Evolutionary conservation across 2,888 invertebrate genomes (phyloP).

Genomic region (Bombyx huttoni): DNA sequence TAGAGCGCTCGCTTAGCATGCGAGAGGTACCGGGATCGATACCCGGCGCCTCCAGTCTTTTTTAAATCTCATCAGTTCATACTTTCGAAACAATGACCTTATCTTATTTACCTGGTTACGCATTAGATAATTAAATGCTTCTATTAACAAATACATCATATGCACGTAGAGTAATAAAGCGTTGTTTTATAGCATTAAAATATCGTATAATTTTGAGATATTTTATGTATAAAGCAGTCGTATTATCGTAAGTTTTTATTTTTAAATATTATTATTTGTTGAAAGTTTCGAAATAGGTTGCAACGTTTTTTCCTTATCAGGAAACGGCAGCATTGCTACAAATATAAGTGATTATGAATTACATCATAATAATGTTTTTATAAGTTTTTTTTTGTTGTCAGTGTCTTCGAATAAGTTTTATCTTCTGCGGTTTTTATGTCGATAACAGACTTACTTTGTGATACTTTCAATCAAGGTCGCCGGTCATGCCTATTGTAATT

Average conservation of each 20-base stretch:
- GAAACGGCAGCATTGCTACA: no score
- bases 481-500: not conserved
- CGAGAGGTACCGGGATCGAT: conserved; percentile 73
- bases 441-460: not conserved
- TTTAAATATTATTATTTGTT: no score
- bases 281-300: no score
- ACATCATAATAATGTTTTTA: not conserved
- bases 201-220: no score
- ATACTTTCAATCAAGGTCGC: not conserved
- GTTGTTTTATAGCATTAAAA: no score
- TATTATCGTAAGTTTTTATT: no score
- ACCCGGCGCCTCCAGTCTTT: conserved; percentile 67
- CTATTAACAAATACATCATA: no score
- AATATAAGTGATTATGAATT: not conserved
- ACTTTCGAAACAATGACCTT: not conserved
- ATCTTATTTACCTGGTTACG: not conserved
- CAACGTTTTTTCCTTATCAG: no score
- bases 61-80: not conserved
- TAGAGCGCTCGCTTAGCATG: conserved; percentile 74
- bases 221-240: no score
- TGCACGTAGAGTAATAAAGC: no score
- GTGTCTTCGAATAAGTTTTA: not conserved
- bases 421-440: not conserved
- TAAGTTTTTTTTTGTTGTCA: not conserved
- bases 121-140: not conserved